A percentile compares a stretch with the other conserved stretches of the same genome.
Conservation (phyloP, 1,140 invertebrate genomes). For the Hirudo medicinalis region DNA sequence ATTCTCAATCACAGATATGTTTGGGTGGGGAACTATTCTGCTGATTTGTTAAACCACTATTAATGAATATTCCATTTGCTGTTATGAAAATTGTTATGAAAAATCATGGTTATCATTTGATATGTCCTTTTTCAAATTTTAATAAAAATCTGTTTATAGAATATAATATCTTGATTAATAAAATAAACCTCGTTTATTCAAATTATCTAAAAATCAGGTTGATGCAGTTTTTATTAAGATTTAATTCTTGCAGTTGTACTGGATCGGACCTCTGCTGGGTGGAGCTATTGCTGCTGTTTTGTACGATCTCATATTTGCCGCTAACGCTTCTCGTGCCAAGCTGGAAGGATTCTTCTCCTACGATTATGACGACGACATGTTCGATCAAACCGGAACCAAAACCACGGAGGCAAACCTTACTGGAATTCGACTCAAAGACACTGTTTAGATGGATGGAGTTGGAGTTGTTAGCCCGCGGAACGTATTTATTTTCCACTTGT, state of each 20-base stretch:
- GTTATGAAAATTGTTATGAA: too few relatives aligned
- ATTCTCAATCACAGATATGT: not conserved
- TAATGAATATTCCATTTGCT: too few relatives aligned
- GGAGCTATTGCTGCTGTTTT: slow-evolving; percentile 58
- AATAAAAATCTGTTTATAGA: too few relatives aligned
- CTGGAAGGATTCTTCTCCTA: not conserved
- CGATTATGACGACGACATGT: slow-evolving; percentile 9
- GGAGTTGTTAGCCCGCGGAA: too few relatives aligned
- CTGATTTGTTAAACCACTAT: too few relatives aligned
- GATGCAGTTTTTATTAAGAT: not conserved
- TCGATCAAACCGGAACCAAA: not conserved
- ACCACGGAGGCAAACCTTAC: not conserved
- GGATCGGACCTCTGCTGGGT: slow-evolving; percentile 69
- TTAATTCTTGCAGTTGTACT: slow-evolving; percentile 55
- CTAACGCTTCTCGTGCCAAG: not conserved
- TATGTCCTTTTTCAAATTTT: too few relatives aligned
- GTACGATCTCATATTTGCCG: slow-evolving; percentile 46
- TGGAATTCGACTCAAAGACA: not conserved
- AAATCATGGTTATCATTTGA: too few relatives aligned
- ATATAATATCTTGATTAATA: too few relatives aligned
- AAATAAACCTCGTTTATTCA: too few relatives aligned
- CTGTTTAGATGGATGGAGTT: slow-evolving; percentile 4
- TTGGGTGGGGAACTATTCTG: not conserved
- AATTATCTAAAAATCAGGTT: not conserved
- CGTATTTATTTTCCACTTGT: too few relatives aligned